Evolutionary conservation across 2,888 invertebrate genomes (phyloP).

Genomic region (Lochmaea crataegi): DNA sequence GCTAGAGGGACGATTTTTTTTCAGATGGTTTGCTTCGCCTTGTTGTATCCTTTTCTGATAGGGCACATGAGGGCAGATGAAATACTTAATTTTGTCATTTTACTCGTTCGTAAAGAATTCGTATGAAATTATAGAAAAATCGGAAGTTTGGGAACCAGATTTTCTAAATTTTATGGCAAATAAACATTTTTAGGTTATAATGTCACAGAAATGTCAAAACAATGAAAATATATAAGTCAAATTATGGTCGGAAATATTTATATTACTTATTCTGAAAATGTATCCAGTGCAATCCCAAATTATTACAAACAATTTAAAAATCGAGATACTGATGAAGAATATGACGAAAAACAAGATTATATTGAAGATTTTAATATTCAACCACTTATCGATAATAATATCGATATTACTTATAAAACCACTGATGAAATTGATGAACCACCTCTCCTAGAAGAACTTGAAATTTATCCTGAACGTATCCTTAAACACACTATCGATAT

Average conservation of each 20-base stretch:
- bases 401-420: constrained; percentile 45
- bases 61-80: constrained; percentile 9
- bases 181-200: neutral
- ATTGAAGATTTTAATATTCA: constrained; percentile 10
- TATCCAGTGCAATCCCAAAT: neutral
- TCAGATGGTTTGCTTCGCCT: constrained; percentile 24
- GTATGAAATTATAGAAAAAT: no score
- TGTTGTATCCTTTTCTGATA: constrained; percentile 19
- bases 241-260: neutral
- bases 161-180: neutral
- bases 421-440: constrained; percentile 77
- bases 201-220: neutral
- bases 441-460: constrained; percentile 89
- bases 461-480: constrained; percentile 90
- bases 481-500: constrained; percentile 90
- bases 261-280: neutral
- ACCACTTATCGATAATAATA: constrained; percentile 55
- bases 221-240: neutral
- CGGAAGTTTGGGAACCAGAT: no score
- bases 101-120: neutral
- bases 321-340: neutral
- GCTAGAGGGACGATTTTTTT: constrained; percentile 38
- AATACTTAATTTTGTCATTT: constrained; percentile 8
- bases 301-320: neutral
- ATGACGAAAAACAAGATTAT: neutral